Percentiles rank a stretch among this genome's conserved stretches.
Conservation (phyloP, 1,140 invertebrate species). For the Drosophila jambulina region DNA sequence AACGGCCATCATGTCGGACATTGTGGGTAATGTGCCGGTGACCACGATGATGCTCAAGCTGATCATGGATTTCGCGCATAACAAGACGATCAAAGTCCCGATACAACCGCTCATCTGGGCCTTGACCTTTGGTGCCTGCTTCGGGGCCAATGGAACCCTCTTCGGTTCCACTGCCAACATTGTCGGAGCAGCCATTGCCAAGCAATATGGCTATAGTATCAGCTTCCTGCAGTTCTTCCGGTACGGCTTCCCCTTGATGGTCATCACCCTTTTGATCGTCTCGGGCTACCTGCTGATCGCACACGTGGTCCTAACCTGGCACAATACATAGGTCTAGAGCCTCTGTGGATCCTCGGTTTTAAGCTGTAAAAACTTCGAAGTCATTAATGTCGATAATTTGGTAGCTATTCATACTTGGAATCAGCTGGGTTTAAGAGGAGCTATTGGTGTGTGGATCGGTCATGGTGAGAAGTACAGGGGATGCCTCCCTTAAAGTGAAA, state of each 20-base stretch:
- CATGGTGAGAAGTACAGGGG: not conserved
- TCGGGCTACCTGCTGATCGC: not conserved
- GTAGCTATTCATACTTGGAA: not conserved
- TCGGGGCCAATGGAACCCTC: not conserved
- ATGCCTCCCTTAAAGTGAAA: not conserved
- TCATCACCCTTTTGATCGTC: not conserved
- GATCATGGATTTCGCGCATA: not conserved
- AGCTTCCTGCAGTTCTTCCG: not conserved
- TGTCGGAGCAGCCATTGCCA: not conserved
- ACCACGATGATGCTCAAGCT: slow-evolving; percentile 2
- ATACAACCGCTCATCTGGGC: not conserved
- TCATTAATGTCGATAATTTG: not conserved
- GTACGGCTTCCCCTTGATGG: not conserved
- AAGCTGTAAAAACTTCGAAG: not conserved
- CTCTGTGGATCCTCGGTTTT: not conserved
- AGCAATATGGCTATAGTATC: not conserved
- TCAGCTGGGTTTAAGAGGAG: not conserved
- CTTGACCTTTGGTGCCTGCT: not conserved
- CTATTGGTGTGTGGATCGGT: not conserved
- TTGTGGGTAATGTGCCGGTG: slow-evolving; percentile 1
- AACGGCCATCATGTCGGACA: not conserved
- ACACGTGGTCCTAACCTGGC: not conserved
- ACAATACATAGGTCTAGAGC: not conserved
- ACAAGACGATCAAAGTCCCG: not conserved
- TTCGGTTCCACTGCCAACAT: slow-evolving; percentile 2